Percentiles rank a stretch among this genome's conserved stretches.
These are phyloP conservation scores for Helostoma temminkii DNA, from an alignment of 2,797 vertebrate species.

Conservation along the genomic window DNA sequence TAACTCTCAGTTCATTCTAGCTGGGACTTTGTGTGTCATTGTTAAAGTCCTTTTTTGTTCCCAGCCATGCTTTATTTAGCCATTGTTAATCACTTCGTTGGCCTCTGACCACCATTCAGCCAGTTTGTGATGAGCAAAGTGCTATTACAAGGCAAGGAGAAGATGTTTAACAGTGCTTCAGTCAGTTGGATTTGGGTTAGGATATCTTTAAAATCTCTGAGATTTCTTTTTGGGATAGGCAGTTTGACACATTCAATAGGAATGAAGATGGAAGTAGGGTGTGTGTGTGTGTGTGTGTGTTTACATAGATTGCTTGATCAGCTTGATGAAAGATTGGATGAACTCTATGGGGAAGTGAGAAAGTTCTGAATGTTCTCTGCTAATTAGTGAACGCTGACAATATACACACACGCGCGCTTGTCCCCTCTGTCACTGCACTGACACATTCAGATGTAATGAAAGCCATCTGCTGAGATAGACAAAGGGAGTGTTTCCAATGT, in stretches of 20 bases:
- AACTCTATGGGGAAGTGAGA: slow-evolving; percentile 12
- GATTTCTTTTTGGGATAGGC: slow-evolving; percentile 55
- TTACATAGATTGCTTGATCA: slow-evolving; percentile 17
- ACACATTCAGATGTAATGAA: slow-evolving; percentile 78
- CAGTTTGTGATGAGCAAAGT: slow-evolving; percentile 60
- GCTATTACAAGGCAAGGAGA: slow-evolving; percentile 37
- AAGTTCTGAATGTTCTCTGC: background rate
- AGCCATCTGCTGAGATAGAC: slow-evolving; percentile 80
- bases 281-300: slow-evolving; percentile 27
- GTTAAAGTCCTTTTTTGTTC: slow-evolving; percentile 59
- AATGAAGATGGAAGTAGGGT: slow-evolving; percentile 50
- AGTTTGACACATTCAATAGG: slow-evolving; percentile 49
- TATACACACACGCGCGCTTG: slow-evolving; percentile 48
- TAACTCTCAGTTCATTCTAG: slow-evolving; percentile 52
- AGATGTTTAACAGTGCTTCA: slow-evolving; percentile 19
- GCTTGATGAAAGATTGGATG: slow-evolving; percentile 5
- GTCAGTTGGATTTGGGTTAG: slow-evolving; percentile 13
- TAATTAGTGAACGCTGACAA: slow-evolving; percentile 46
- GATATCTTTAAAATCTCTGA: slow-evolving; percentile 36
- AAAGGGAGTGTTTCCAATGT: slow-evolving; percentile 74
- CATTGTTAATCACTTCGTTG: slow-evolving; percentile 65
- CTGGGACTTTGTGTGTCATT: slow-evolving; percentile 54
- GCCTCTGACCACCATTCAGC: slow-evolving; percentile 59
- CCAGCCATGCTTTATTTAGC: slow-evolving; percentile 63
- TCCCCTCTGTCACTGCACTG: slow-evolving; percentile 54